Evolutionary conservation across 2,113 vertebrate species (phyloP), one percentile per base, ranked within the genome.

Genomic region (Calidris pugnax): DNA sequence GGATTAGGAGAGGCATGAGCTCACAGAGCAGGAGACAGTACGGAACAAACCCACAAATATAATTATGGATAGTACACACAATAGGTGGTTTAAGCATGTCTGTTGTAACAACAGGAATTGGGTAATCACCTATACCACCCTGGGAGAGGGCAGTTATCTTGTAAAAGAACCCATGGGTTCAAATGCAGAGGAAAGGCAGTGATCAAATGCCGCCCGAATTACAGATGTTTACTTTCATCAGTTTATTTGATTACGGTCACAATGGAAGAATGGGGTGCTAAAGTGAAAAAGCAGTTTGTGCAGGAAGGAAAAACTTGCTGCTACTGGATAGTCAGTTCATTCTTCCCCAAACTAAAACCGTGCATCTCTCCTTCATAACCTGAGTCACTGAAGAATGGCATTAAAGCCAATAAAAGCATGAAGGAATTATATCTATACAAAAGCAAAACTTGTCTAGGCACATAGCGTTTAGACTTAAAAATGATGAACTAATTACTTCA

Each of bases 1-100:
- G 98, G 98, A 98, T 98, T 97, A 96, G 96, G 97, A 95, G 93
- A 97, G 96, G 95, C 97, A 98, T 97, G 98, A 98, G 97, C 97
- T 98, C 97, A 97, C 95, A 97, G 97, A 97, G 59, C 97, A 97
- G 97, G 98, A 98, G 98, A 97, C 83, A 82, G 89, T 75, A 92
- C 37, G 94, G 98, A 98, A 98, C 97, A 98, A 98, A 97, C 97
- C 98, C 96, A 97, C 98, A 98, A 98, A 98, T 98, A 98, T 81
- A 95, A 98, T 98, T 98, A 98, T 97, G 98, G 98, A 98, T 96
- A 71, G 98, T 91, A 87, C 94, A 90, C 98, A 98, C 98, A 99
- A 98, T 98, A 85, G 98, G 94, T 96, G 98, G 97, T 98, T 99
- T 98, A 98, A 97, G 93, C 94, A 28, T 95, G 98, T 98, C 97